phyloP scores from a whole-genome alignment of 2,113 vertebrate species.

The Ameiurus melas region DNA sequence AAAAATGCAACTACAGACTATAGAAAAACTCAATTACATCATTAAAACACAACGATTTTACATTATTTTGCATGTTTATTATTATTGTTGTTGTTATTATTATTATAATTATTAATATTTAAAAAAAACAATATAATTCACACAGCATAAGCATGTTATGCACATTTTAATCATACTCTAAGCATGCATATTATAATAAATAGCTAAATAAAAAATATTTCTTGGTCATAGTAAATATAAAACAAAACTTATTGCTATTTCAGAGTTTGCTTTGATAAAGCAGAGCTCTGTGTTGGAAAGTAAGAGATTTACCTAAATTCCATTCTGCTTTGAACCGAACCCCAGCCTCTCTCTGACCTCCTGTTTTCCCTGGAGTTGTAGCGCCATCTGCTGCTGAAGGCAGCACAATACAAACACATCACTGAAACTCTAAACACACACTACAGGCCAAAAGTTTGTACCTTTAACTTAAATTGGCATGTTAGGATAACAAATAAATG shows the following conservation, averaged over 20 bases:
- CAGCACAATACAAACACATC: conserved; percentile 74
- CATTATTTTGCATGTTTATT: conserved; percentile 15
- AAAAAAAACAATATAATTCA: neutral
- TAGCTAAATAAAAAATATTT: conserved; percentile 41
- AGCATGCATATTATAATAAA: conserved; percentile 39
- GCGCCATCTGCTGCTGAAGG: conserved; percentile 80
- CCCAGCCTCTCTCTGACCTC: conserved; percentile 72
- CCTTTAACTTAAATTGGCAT: neutral
- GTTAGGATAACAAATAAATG: neutral
- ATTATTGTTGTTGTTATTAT: conserved; percentile 20
- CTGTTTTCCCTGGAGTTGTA: conserved; percentile 79
- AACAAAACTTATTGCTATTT: conserved; percentile 55
- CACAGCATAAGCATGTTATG: conserved; percentile 24
- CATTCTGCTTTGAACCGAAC: conserved; percentile 77
- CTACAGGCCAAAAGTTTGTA: conserved; percentile 35
- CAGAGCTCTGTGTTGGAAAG: conserved; percentile 48
- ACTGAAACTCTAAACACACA: conserved; percentile 50
- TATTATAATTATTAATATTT: conserved; percentile 20
- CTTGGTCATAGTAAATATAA: conserved; percentile 33
- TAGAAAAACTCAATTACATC: conserved; percentile 34
- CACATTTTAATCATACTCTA: conserved; percentile 36
- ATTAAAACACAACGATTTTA: neutral
- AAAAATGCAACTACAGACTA: conserved; percentile 63
- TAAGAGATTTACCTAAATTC: conserved; percentile 74
- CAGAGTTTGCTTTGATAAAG: conserved; percentile 46